Conservation (phyloP, 2,888 invertebrate genomes). For the Syrista parreyssii region DNA sequence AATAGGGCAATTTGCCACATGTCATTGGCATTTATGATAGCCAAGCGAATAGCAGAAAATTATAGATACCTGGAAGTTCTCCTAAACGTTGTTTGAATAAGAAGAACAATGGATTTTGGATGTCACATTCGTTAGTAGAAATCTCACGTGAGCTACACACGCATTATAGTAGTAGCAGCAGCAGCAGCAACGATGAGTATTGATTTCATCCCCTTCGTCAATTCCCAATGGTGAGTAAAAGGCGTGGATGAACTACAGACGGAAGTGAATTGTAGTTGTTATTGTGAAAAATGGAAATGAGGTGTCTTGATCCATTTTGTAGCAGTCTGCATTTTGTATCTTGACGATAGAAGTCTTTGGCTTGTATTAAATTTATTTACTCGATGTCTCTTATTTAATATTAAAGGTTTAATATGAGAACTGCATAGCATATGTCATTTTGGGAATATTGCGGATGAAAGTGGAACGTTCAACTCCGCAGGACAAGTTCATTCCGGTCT, state of each 20-base stretch:
- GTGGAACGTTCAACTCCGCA: constrained; percentile 28
- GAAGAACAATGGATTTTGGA: background rate
- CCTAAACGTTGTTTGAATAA: background rate
- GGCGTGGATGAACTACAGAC: background rate
- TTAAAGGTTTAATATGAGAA: background rate
- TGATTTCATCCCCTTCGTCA: background rate
- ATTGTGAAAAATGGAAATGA: background rate
- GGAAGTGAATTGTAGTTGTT: background rate
- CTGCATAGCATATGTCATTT: background rate
- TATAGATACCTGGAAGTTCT: background rate
- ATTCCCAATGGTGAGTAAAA: background rate
- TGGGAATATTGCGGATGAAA: constrained; percentile 17
- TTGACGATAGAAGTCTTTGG: background rate
- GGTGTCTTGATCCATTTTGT: background rate
- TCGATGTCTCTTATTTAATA: background rate
- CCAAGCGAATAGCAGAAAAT: background rate
- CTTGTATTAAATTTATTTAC: background rate
- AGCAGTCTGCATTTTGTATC: background rate
- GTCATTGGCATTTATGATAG: background rate
- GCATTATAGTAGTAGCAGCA: background rate
- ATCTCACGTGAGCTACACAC: background rate
- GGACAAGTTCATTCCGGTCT: constrained; percentile 4
- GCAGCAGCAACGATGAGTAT: background rate
- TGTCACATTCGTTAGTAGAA: background rate
- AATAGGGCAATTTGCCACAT: background rate